Conservation (phyloP, 2,888 invertebrate genomes). For the Epistrophe eligans region DNA sequence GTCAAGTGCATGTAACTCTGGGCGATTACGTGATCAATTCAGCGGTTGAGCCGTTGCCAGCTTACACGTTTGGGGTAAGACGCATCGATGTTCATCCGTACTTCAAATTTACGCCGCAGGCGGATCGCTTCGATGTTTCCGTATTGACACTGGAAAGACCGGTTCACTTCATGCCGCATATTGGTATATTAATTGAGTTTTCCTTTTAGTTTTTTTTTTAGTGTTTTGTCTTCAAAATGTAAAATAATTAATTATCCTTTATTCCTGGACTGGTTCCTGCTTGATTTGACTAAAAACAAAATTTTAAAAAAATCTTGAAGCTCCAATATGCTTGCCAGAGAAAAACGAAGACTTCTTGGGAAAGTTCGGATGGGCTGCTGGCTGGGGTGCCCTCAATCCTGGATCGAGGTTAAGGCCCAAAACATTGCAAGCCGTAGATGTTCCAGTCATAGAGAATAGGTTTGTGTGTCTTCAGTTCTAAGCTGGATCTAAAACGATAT, state of each 20-base stretch:
- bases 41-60: slow-evolving; percentile 94
- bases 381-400: slow-evolving; percentile 94
- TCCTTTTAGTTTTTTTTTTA: slow-evolving; percentile 24
- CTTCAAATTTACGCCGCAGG: slow-evolving; percentile 96
- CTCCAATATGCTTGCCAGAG: slow-evolving; percentile 95
- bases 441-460: slow-evolving; percentile 96
- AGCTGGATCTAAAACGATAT: slow-evolving; percentile 11
- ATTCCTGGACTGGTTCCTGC: slow-evolving; percentile 18
- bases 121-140: slow-evolving; percentile 95
- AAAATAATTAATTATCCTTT: slow-evolving; percentile 45
- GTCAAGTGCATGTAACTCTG: slow-evolving; percentile 94
- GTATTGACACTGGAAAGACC: slow-evolving; percentile 93
- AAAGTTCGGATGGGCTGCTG: slow-evolving; percentile 96
- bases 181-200: slow-evolving; percentile 85
- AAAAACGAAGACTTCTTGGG: slow-evolving; percentile 95
- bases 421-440: slow-evolving; percentile 95
- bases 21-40: slow-evolving; percentile 97
- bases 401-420: slow-evolving; percentile 95
- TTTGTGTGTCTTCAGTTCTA: slow-evolving; percentile 57
- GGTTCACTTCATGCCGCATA: slow-evolving; percentile 96
- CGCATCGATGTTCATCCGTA: slow-evolving; percentile 96
- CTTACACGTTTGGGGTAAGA: slow-evolving; percentile 96
- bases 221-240: background rate
- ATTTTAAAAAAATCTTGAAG: slow-evolving; percentile 81
- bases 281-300: background rate